Conservation (phyloP, 2,797 vertebrate species). For the Scyliorhinus canicula region DNA sequence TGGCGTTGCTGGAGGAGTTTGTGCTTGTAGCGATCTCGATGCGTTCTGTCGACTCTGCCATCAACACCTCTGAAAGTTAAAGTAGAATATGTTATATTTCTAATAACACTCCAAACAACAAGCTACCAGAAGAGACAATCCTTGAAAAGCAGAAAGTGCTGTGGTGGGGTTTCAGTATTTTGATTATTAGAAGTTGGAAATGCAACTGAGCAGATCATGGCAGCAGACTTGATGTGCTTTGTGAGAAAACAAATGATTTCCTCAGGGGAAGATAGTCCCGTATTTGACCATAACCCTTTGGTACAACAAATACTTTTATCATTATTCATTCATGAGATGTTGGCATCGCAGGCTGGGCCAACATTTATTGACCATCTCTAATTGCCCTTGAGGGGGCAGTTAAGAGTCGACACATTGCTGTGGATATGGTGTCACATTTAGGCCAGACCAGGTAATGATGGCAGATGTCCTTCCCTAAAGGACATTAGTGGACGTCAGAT, state of each 20-base stretch:
- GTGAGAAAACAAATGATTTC: background rate
- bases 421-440: no score
- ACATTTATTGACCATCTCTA: no score
- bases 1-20: background rate
- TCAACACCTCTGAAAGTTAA: background rate
- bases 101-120: background rate
- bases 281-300: background rate
- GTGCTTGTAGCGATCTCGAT: background rate
- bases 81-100: background rate
- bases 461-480: no score
- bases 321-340: no score
- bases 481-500: no score
- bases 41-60: background rate
- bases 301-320: no score
- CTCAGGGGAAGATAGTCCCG: background rate
- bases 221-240: background rate
- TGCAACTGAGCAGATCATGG: background rate
- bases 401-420: no score
- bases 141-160: no score
- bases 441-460: no score
- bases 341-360: no score
- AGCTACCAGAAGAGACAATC: background rate
- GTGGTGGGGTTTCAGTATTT: no score
- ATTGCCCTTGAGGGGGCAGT: no score
- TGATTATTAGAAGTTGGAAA: background rate